These are phyloP conservation scores for Drosophila hamatofila DNA, from an alignment of 2,888 invertebrate species.

Conservation along the genomic window DNA sequence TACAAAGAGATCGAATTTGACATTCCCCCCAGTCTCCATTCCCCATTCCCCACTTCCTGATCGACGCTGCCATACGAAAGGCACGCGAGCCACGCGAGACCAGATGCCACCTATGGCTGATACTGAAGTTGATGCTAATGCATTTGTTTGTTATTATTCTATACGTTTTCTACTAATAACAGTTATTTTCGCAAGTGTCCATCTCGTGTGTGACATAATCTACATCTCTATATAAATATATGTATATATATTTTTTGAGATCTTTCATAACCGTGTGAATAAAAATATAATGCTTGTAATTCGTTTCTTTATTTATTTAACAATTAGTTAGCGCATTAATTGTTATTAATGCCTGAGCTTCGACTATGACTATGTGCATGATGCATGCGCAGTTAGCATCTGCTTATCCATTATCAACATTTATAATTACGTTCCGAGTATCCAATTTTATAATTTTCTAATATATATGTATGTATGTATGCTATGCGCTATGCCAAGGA, in stretches of 20 bases:
- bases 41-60: slow-evolving; percentile 3
- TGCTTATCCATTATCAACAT: slow-evolving; percentile 41
- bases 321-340: slow-evolving; percentile 63
- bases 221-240: not conserved
- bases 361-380: slow-evolving; percentile 26
- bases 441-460: slow-evolving; percentile 1
- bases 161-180: slow-evolving; percentile 16
- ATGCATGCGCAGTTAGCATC: slow-evolving; percentile 3
- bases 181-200: slow-evolving; percentile 30
- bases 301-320: slow-evolving; percentile 35
- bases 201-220: slow-evolving; percentile 30
- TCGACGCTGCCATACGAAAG: not conserved
- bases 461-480: slow-evolving; percentile 5
- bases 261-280: slow-evolving; percentile 42
- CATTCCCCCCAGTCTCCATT: slow-evolving; percentile 16
- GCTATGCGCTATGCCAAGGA: slow-evolving; percentile 12
- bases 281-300: slow-evolving; percentile 1
- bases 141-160: slow-evolving; percentile 6
- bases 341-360: slow-evolving; percentile 39
- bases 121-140: not conserved
- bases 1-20: slow-evolving; percentile 18
- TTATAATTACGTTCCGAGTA: slow-evolving; percentile 31
- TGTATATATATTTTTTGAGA: not conserved
- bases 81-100: slow-evolving; percentile 19
- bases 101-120: not conserved